Conservation (phyloP, 2,797 vertebrate species). For the Caiman crocodilus region DNA sequence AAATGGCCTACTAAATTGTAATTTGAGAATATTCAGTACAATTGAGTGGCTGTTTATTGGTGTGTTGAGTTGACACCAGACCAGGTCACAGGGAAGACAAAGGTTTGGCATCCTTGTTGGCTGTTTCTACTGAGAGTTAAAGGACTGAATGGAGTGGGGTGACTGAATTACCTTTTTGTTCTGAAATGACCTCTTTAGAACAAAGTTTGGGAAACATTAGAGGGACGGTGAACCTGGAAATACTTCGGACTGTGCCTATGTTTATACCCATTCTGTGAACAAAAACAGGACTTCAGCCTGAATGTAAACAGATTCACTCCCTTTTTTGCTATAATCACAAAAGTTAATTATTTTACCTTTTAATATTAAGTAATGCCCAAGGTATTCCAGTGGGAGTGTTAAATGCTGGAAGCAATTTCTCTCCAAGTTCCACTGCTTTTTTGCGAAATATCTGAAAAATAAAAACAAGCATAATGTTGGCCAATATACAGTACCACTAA, state of each 20-base stretch:
- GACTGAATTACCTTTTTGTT: background rate
- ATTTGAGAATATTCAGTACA: background rate
- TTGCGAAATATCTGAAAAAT: conserved; percentile 90
- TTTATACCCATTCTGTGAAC: background rate
- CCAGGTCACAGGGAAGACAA: background rate
- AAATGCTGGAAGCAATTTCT: conserved; percentile 96
- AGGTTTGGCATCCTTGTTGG: background rate
- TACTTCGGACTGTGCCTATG: background rate
- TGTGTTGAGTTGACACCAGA: background rate
- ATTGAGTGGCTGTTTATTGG: background rate
- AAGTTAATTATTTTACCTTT: conserved; percentile 87
- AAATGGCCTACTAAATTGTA: background rate
- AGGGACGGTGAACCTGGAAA: background rate
- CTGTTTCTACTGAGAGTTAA: background rate
- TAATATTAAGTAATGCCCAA: conserved; percentile 98
- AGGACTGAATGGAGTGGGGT: background rate
- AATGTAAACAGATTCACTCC: background rate
- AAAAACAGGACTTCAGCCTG: accelerated
- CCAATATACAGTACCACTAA: background rate
- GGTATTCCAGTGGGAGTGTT: conserved; percentile 97
- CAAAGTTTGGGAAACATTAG: background rate
- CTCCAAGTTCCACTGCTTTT: conserved; percentile 95
- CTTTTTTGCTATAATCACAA: background rate
- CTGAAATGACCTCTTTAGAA: background rate
- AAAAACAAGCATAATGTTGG: conserved; percentile 62